A percentile compares a stretch with the other conserved stretches of the same genome.
phyloP scores from a whole-genome alignment of 2,888 invertebrate species.

The Diarsia rubi region DNA sequence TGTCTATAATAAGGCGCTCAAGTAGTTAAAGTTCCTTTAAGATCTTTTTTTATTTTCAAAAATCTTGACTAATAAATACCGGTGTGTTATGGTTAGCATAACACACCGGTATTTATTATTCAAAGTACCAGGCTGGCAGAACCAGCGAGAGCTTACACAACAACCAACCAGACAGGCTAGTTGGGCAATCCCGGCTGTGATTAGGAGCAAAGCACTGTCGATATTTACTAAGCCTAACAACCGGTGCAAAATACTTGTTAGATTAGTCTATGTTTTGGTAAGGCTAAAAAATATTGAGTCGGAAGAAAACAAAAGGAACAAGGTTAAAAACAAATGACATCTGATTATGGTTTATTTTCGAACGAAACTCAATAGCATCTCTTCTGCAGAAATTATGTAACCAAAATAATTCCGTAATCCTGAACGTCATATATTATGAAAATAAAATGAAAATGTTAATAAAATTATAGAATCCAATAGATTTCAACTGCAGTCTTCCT shows the following conservation, averaged over 20 bases:
- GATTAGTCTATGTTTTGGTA: not conserved
- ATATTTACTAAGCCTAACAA: conserved; percentile 45
- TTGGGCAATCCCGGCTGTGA: conserved; percentile 62
- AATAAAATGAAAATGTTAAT: not conserved
- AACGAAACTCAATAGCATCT: not conserved
- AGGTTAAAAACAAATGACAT: not conserved
- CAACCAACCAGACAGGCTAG: conserved; percentile 44
- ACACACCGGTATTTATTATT: conserved; percentile 33
- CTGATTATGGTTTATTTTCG: not conserved
- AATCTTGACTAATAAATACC: too few relatives aligned
- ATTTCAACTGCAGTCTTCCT: not conserved
- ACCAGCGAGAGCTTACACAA: conserved; percentile 56
- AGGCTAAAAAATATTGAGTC: not conserved
- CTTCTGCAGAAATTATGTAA: not conserved
- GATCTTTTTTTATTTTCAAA: not conserved
- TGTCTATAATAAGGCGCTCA: too few relatives aligned
- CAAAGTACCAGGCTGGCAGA: conserved; percentile 65
- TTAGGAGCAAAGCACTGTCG: conserved; percentile 55
- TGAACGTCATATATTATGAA: not conserved
- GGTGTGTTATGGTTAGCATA: too few relatives aligned
- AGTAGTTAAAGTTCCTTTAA: too few relatives aligned
- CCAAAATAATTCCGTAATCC: not conserved
- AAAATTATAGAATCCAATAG: not conserved
- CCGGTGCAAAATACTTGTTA: conserved; percentile 15
- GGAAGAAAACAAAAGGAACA: not conserved